Percentiles rank a stretch among this genome's conserved stretches.
These are phyloP conservation scores for Gobio gobio DNA, from an alignment of 2,113 vertebrate species.

Conservation along the genomic window DNA sequence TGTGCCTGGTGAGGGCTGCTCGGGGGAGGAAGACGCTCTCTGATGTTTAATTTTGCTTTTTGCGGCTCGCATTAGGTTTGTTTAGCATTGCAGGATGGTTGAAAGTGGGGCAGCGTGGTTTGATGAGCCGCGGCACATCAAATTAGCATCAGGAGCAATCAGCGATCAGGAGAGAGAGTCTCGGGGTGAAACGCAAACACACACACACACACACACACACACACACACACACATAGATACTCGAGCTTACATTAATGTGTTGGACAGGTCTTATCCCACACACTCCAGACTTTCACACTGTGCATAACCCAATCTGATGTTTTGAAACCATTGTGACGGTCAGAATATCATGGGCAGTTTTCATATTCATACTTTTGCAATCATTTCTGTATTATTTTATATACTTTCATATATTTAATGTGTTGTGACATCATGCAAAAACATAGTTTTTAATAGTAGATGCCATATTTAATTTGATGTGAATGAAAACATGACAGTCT, in stretches of 20 bases:
- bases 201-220: background rate
- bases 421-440: background rate
- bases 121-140: conserved; percentile 48
- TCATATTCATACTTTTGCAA: background rate
- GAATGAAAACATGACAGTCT: background rate
- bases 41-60: conserved; percentile 35
- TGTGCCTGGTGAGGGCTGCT: background rate
- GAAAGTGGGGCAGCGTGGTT: conserved; percentile 45
- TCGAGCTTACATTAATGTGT: background rate
- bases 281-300: conserved; percentile 2
- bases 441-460: background rate
- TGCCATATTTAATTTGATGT: background rate
- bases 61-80: conserved; percentile 44
- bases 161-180: conserved; percentile 11
- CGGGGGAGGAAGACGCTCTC: conserved; percentile 15
- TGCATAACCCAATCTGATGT: background rate
- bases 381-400: background rate
- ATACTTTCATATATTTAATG: background rate
- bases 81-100: conserved; percentile 45
- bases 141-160: conserved; percentile 54
- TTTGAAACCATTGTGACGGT: background rate
- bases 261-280: conserved; percentile 29
- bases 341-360: background rate
- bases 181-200: conserved; percentile 19
- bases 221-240: background rate